Base-by-base conservation (phyloP, 2,888 invertebrate species). In the Orthonychiurus folsomi region DNA sequence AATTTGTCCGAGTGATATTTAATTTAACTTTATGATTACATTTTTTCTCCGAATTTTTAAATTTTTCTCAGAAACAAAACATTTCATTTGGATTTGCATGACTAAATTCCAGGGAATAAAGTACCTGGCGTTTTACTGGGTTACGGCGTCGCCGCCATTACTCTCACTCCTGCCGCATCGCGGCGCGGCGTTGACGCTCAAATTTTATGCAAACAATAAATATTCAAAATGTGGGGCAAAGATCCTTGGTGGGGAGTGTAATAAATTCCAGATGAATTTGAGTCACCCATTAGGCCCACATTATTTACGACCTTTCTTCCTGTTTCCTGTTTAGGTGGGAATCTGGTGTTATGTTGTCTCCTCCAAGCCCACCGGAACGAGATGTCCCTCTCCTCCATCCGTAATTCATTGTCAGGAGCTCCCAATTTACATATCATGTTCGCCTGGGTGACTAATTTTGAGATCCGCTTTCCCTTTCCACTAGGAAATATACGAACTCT, bases 291-390 rank as follows among this genome's bases (percentile, higher is more conserved):
- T 37, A 37, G 37, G 37, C 15, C 37, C 37, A 37, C 37, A 37
- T 37, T 37, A 37, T 37, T 37, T 37, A 37, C 15, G 37, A 37
- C 37, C 37, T 37, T 15, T 37, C 37, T 37, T n/a, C 37, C 37
- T 37, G 37, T 37, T 37, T 37, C 37, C 37, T 37, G 37, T 37
- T 37, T 37, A 37, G 37, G 37, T 37, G 37, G 37, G 37, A 37
- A 37, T 37, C 37, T 37, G 15, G 37, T 37, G 37, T 37, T 5
- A 15, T 37, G 37, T 37, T 37, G 37, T 37, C 9, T 37, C 15
- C 37, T n/a, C n/a, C n/a, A n/a, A n/a, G n/a, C n/a, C 5, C 15
- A 37, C 37, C 37, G 37, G 5, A 37, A 37, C 37, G 15, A 37
- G 37, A 37, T 37, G 37, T n/a, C n/a, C n/a, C n/a, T n/a, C n/a